phyloP scores from a whole-genome alignment of 2,888 invertebrate species.

The Ichneumoninae sp. region DNA sequence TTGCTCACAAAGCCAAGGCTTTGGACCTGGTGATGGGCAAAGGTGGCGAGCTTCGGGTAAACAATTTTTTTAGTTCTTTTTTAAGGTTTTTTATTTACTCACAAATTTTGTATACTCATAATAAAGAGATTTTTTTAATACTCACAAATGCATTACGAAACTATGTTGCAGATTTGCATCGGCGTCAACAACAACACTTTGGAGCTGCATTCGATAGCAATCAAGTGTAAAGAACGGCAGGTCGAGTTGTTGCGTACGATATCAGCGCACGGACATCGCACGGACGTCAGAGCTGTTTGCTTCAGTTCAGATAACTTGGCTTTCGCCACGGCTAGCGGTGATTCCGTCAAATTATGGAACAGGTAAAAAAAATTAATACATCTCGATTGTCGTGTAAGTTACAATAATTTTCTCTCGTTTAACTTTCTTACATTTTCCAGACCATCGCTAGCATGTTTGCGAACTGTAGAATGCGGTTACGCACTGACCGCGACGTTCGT shows the following conservation, averaged over 20 bases:
- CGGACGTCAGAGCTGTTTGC: conserved; percentile 93
- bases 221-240: conserved; percentile 86
- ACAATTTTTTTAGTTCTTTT: conserved; percentile 40
- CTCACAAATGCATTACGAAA: neutral
- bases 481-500: conserved; percentile 92
- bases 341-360: conserved; percentile 97
- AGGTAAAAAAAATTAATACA: conserved; percentile 85
- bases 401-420: conserved; percentile 16
- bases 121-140: neutral
- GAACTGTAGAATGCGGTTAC: conserved; percentile 88
- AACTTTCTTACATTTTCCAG: conserved; percentile 78
- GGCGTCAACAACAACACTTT: conserved; percentile 91
- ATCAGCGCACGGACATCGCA: conserved; percentile 92
- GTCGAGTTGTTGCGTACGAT: conserved; percentile 88
- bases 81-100: too few species aligned
- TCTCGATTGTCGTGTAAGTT: neutral
- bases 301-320: conserved; percentile 97
- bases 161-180: conserved; percentile 85
- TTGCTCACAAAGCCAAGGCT: conserved; percentile 89
- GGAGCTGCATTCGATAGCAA: conserved; percentile 87
- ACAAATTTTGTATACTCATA: too few species aligned
- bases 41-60: conserved; percentile 88
- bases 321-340: conserved; percentile 93
- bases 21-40: conserved; percentile 89
- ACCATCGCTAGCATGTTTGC: conserved; percentile 86